These are phyloP conservation scores for Pseudochirops corinnae DNA, from an alignment of 2,797 vertebrate species.

Conservation along the genomic window DNA sequence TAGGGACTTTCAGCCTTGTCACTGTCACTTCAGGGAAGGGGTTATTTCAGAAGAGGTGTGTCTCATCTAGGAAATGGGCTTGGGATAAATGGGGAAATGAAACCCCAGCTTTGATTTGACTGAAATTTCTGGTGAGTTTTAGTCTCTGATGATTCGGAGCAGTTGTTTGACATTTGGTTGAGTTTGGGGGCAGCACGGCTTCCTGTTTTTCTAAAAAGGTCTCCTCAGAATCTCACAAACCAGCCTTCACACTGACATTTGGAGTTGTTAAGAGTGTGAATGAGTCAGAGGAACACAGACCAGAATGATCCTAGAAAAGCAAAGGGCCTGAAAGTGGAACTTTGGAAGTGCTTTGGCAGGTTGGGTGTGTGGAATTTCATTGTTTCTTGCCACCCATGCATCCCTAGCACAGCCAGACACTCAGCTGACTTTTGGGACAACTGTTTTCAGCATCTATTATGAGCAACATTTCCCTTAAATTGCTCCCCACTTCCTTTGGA, in stretches of 20 bases:
- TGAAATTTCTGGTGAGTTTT: slow-evolving; percentile 29
- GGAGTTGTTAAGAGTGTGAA: slow-evolving; percentile 54
- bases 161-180: neutral
- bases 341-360: slow-evolving; percentile 45
- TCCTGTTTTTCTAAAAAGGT: slow-evolving; percentile 48
- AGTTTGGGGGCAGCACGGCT: slow-evolving; percentile 14
- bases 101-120: slow-evolving; percentile 21
- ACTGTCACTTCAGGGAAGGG: neutral
- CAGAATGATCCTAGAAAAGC: slow-evolving; percentile 56
- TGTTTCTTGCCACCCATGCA: slow-evolving; percentile 62
- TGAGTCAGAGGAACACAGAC: slow-evolving; percentile 49
- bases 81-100: neutral
- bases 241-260: slow-evolving; percentile 65
- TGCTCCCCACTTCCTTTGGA: neutral
- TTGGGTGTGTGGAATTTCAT: slow-evolving; percentile 58
- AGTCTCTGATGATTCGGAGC: slow-evolving; percentile 10
- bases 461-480: slow-evolving; percentile 33
- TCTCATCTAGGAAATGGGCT: slow-evolving; percentile 23
- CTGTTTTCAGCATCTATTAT: slow-evolving; percentile 42
- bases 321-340: slow-evolving; percentile 56
- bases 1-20: neutral
- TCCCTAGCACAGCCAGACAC: slow-evolving; percentile 38
- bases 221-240: slow-evolving; percentile 49
- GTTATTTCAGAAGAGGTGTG: neutral
- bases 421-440: slow-evolving; percentile 56